Conservation (phyloP, 2,113 vertebrate genomes). For the Prionailurus bengalensis region DNA sequence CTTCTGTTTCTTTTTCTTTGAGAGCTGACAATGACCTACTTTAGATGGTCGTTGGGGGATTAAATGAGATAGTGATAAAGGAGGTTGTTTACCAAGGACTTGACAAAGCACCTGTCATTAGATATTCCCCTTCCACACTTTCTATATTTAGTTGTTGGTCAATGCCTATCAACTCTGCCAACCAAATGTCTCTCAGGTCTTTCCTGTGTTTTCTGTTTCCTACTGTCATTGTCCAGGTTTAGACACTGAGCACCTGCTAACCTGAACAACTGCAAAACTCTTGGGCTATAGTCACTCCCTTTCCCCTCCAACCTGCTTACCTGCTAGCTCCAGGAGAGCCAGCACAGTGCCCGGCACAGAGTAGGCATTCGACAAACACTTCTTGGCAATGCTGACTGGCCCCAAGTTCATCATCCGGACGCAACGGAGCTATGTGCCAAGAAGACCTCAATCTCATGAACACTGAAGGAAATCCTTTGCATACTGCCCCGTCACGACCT, state of each 20-base stretch:
- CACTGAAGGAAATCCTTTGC: neutral
- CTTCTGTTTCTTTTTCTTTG: neutral
- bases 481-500: neutral
- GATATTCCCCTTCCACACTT: neutral
- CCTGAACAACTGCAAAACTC: neutral
- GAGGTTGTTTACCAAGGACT: neutral
- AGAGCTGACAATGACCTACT: neutral
- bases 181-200: conserved; percentile 28
- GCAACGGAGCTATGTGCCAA: neutral
- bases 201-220: conserved; percentile 11
- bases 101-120: neutral
- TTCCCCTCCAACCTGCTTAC: neutral
- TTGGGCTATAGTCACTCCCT: neutral
- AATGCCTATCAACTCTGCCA: conserved; percentile 4
- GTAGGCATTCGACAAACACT: neutral
- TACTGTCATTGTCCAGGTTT: neutral
- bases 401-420: conserved; percentile 19
- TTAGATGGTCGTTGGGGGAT: neutral
- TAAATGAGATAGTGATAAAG: neutral
- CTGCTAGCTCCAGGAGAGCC: neutral
- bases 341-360: neutral
- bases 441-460: neutral
- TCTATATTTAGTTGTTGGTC: neutral
- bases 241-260: neutral
- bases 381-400: neutral